Percentiles rank a stretch among this genome's conserved stretches.
phyloP scores from a whole-genome alignment of 1,140 invertebrate species.

The Hesperophylax magnus region DNA sequence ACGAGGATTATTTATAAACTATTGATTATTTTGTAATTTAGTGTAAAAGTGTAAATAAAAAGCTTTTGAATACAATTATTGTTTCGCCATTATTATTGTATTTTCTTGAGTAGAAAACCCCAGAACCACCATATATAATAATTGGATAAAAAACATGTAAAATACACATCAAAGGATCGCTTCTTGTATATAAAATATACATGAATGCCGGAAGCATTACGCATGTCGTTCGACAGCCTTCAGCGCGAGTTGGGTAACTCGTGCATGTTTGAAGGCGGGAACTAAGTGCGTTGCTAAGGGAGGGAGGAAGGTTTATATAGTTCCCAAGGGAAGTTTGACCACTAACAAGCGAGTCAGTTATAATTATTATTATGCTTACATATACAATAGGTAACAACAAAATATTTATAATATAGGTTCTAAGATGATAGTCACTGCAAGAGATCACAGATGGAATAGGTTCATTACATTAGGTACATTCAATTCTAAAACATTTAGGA shows the following conservation, averaged over 20 bases:
- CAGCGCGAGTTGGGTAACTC: conserved; percentile 17
- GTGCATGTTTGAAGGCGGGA: neutral
- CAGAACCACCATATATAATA: conserved; percentile 14
- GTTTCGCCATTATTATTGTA: neutral
- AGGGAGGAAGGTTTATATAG: neutral
- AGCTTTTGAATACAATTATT: conserved; percentile 4
- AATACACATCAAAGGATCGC: conserved; percentile 24
- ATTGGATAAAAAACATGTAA: conserved; percentile 23
- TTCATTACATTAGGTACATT: conserved; percentile 42
- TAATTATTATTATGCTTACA: conserved; percentile 6
- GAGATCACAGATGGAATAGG: conserved; percentile 56
- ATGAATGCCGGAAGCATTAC: neutral
- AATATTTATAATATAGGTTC: conserved; percentile 40
- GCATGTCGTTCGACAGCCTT: neutral
- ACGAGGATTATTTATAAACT: too few species aligned
- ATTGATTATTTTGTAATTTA: too few species aligned
- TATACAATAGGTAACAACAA: conserved; percentile 41
- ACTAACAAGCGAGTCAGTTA: neutral
- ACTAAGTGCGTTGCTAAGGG: neutral
- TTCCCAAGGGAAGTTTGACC: neutral
- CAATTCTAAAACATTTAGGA: conserved; percentile 26
- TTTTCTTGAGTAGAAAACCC: neutral
- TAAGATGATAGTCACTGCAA: conserved; percentile 58
- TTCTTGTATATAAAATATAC: conserved; percentile 13
- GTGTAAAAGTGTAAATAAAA: too few species aligned